Conservation (phyloP, 2,888 invertebrate species). For the Agelastica alni region DNA sequence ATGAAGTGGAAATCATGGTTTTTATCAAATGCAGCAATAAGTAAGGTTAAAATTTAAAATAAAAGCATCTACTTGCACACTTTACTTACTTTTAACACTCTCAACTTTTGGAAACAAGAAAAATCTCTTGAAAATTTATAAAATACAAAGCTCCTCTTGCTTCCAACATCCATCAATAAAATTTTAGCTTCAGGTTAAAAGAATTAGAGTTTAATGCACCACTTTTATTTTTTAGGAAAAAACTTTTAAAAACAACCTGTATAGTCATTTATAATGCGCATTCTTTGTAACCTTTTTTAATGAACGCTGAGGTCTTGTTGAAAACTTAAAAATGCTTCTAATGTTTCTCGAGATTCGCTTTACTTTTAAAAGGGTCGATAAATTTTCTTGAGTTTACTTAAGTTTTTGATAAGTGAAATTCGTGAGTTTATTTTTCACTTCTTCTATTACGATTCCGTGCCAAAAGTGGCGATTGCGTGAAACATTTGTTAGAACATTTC, state of each 20-base stretch:
- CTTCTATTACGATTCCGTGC: background rate
- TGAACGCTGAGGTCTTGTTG: slow-evolving; percentile 28
- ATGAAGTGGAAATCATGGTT: no score
- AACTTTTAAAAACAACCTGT: slow-evolving; percentile 42
- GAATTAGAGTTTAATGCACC: slow-evolving; percentile 48
- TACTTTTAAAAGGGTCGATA: slow-evolving; percentile 21
- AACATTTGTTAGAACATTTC: no score
- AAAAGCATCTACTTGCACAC: no score
- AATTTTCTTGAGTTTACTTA: slow-evolving; percentile 17
- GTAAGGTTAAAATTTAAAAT: no score
- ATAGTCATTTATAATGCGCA: slow-evolving; percentile 43
- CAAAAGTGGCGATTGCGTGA: no score
- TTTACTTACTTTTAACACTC: no score
- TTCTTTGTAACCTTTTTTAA: slow-evolving; percentile 31
- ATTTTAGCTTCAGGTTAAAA: slow-evolving; percentile 48
- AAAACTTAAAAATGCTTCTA: slow-evolving; percentile 36
- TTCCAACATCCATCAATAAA: slow-evolving; percentile 50
- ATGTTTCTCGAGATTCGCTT: slow-evolving; percentile 26
- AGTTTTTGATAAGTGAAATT: slow-evolving; percentile 2
- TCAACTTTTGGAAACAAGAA: no score
- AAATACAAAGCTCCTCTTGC: slow-evolving; percentile 45
- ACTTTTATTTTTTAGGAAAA: slow-evolving; percentile 36
- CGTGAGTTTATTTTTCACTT: background rate
- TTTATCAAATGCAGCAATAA: no score
- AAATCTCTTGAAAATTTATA: slow-evolving; percentile 40